Percentiles rank a stretch among this genome's conserved stretches.
These are phyloP conservation scores for Steatocranus sp. DNA, from an alignment of 2,797 vertebrate species.

Conservation along the genomic window DNA sequence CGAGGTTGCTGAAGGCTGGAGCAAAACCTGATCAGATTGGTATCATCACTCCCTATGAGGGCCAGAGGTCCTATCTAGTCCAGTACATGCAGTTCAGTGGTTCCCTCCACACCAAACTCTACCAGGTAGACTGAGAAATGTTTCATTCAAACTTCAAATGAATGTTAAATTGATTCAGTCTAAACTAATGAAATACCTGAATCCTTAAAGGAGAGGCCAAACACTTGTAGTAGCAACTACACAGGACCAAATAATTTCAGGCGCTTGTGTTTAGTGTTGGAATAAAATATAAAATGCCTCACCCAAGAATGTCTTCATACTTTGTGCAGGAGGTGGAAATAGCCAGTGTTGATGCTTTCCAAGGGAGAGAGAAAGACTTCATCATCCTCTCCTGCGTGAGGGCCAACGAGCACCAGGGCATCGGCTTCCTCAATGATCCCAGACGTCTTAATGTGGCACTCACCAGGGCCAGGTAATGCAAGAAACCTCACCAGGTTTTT, in stretches of 20 bases:
- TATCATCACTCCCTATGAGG: slow-evolving; percentile 97
- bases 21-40: slow-evolving; percentile 98
- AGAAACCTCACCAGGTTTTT: neutral
- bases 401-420: slow-evolving; percentile 97
- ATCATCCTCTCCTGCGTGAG: slow-evolving; percentile 98
- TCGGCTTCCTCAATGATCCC: slow-evolving; percentile 96
- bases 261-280: neutral
- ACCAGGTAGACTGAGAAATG: slow-evolving; percentile 81
- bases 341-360: slow-evolving; percentile 97
- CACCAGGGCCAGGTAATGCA: slow-evolving; percentile 88
- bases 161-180: neutral
- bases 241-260: neutral
- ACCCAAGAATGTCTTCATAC: neutral
- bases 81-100: slow-evolving; percentile 99
- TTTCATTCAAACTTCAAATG: neutral
- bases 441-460: slow-evolving; percentile 95
- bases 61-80: slow-evolving; percentile 96
- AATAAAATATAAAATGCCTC: neutral
- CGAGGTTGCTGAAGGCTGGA: slow-evolving; percentile 92
- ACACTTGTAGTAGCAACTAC: neutral
- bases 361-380: slow-evolving; percentile 97
- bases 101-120: slow-evolving; percentile 97
- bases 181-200: neutral
- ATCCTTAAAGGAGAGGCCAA: neutral
- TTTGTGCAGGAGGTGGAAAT: slow-evolving; percentile 92